Base-by-base conservation (phyloP, 2,888 invertebrate genomes). In the Latrodectus hesperus region DNA sequence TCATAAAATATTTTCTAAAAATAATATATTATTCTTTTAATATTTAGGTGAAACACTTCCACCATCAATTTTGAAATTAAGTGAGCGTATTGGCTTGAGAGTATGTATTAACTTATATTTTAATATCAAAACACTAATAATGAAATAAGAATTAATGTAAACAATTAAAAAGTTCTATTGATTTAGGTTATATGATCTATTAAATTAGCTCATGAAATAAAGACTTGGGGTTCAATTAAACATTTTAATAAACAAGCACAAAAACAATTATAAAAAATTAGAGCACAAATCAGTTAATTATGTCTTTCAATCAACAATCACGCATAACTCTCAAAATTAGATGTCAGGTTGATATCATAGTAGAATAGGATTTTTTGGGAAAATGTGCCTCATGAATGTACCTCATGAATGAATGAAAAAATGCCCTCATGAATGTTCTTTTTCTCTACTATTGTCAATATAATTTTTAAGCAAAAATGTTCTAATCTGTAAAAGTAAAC, bases 11-110 rank as follows among this genome's bases (percentile, higher is more conserved):
- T n/a, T n/a, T n/a, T n/a, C n/a, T 38, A 38, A 38, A 38, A 38
- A 3, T 38, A 38, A 38, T 60, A 60, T 60, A n/a, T 60, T 60
- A n/a, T n/a, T n/a, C 6, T n/a, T 60, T 60, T n/a, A n/a, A 60
- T n/a, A 38, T 6, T 38, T 38, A 38, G 38, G 38, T 38, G 38
- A 76, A 71, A 16, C 51, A n/a, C 74, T 87, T 55, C 81, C 81
- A 2, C 81, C 76, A 12, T 72, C 76, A 49, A 77, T 87, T 73
- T 71, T 76, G 72, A 81, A 76, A 67, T 49, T 87, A 3, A 87
- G 86, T 78, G 86, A 87, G 2, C 71, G 81, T 73, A 87, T 87
- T 60, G 77, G 77, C 16, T 52, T 87, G 9, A 16, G 81, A 53
- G 86, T 87, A 81, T 71, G 81, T 76, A 55, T 16, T 60, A 4